Base-by-base conservation (phyloP, 1,140 invertebrate genomes). In the Phymastichus coffea region DNA sequence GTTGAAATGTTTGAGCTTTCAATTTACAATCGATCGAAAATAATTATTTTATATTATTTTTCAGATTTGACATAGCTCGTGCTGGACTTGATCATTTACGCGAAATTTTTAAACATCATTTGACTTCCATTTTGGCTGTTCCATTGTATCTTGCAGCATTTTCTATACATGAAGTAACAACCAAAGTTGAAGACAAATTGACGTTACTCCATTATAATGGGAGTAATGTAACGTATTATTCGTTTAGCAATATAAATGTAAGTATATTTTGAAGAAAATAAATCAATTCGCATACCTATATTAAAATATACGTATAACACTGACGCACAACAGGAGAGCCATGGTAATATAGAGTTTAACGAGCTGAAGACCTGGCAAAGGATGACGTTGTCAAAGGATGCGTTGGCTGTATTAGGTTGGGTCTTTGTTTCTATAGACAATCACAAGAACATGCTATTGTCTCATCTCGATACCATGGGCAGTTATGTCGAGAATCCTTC, bases 31-130 rank as follows among this genome's bases (percentile, higher is more conserved):
- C 12, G 2, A 15, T 40, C 40, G 54, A 56, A 57, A 52, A 62
- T 56, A 44, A 56, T 62, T 51, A 56, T 51, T 28, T n/a, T n/a
- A n/a, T n/a, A 47, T 28, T 51, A 37, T 28, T 40, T 61, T 49
- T 38, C 38, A 80, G 78, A 52, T 78, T 74, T 60, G 76, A 79
- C 56, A 26, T 79, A 9, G 74, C 70, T 23, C 70, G 70, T 38
- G 37, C 78, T 3, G 65, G 74, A 49, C 37, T 64, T 26, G 64
- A 75, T 10, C 72, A 76, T 37, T 57, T 75, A 0, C 65, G 68
- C 7, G 65, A 75, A 55, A 73, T 79, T 37, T 77, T 71, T 40
- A 51, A 17, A 6, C 63, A 74, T 23, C 61, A 75, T 51, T 67
- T 67, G 7, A 71, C 64, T 61, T 68, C 76, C 0, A 59, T 71